Evolutionary conservation across 2,113 vertebrate genomes (phyloP), one percentile per base, ranked within the genome.

Genomic region (Gallinago media): DNA sequence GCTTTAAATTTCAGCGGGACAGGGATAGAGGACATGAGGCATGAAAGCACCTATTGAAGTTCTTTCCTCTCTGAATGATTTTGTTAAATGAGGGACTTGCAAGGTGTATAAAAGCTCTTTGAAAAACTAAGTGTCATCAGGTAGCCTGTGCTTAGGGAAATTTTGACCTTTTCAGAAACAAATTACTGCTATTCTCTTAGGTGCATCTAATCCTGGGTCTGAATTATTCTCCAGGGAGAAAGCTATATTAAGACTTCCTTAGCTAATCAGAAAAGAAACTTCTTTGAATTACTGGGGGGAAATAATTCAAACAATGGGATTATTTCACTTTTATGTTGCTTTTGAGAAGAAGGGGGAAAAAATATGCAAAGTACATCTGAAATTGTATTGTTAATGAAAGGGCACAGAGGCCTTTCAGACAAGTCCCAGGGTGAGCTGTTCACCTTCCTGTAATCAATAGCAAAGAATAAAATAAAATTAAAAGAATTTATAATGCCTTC

Each of bases 151-250:
- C 96, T 91, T 89, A 92, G 42, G 71, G 91, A 94, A 88, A 83
- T 55, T 22, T 29, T 78, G 91, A 91, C 93, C 91, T 97, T 96
- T 85, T 96, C 85, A 90, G 93, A 88, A 96, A 90, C 49, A 78
- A 94, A 44, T 97, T 85, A 50, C 70, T 87, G 93, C 92, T 86
- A 7, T 92, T 95, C 85, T 76, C 34, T 36, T 70, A 14, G 18
- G 74, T 91, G 73, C 77, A 27, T 94, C 88, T 95, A 96, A 94
- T 96, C 94, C 94, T 96, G 63, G 82, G 92, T 86, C 83, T 36
- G 73, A 86, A 91, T 86, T 77, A 47, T 62, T 81, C 86, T 74
- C 47, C 61, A 23, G 81, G 89, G 91, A 95, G 44, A 84, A 84
- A 91, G 59, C 44, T 91, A 15, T 66, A 16, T 73, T 79, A 79